Base-by-base conservation (phyloP, 2,888 invertebrate species). In the Trichopoda pennipes region DNA sequence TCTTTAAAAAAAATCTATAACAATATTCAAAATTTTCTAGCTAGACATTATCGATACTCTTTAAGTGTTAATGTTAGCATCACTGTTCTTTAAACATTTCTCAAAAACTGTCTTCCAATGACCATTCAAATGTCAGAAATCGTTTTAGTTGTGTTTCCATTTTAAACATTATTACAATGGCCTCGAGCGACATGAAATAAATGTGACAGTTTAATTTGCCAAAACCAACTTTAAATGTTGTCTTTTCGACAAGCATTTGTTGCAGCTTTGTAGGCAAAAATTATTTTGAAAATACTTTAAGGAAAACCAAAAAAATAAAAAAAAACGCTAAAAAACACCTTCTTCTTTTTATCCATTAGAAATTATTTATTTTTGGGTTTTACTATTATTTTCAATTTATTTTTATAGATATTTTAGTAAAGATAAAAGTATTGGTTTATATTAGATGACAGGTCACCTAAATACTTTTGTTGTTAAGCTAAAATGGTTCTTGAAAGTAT, bases 161-260 rank as follows among this genome's bases (percentile, higher is more conserved):
- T 72, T 79, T 75, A 60, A 79, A 82, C 61, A 75, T 61, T 61
- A 75, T 75, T 75, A 82, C 81, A 78, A 82, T 82, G 74, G 60
- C 78, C 66, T 58, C 85, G 85, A 86, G 86, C 86, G 88, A 89
- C 89, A 88, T 89, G 88, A 89, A 88, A 89, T 89, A 89, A 87
- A 88, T 89, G 88, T 89, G 89, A 89, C 89, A 89, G 89, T 89
- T 89, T 89, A 89, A 89, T 89, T 89, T 89, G 88, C 88, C 88
- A 76, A 75, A 75, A 17, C n/a, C 47, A 17, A 9, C 75, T 75
- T 72, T 74, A 47, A 7, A 44, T 58, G 44, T 38, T 63, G 35
- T 10, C 53, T 60, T 42, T 28, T 19, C 19, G 32, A n/a, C 17
- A 23, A 49, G 3, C 23, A 35, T 47, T 55, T 38, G 10, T 68